Conservation (phyloP, 1,140 invertebrate species). For the Limonius californicus region DNA sequence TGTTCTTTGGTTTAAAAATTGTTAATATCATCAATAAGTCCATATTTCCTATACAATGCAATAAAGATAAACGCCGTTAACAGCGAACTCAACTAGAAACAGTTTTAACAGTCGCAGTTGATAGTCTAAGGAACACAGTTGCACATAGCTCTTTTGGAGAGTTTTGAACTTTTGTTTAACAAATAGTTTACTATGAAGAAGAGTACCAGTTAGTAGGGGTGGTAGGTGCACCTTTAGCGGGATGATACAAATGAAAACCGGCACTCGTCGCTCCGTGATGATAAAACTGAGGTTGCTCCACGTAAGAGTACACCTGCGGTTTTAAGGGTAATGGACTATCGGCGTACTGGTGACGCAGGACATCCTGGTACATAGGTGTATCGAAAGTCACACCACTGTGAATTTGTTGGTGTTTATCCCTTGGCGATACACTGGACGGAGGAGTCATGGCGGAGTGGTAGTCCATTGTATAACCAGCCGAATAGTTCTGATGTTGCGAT, state of each 20-base stretch:
- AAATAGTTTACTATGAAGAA: constrained; percentile 58
- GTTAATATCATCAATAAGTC: constrained; percentile 5
- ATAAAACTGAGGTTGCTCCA: constrained; percentile 82
- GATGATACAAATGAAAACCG: constrained; percentile 86
- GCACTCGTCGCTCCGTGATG: constrained; percentile 64
- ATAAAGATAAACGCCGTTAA: background rate
- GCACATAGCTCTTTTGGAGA: constrained; percentile 1
- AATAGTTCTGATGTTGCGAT: constrained; percentile 56
- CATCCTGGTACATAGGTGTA: constrained; percentile 52
- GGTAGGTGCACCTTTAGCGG: constrained; percentile 60
- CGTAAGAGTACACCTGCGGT: constrained; percentile 79
- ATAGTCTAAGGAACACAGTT: constrained; percentile 6
- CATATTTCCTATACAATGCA: constrained; percentile 1
- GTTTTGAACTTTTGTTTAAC: background rate
- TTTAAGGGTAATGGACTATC: constrained; percentile 78
- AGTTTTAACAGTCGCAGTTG: background rate
- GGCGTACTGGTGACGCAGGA: constrained; percentile 60
- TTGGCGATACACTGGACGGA: constrained; percentile 88
- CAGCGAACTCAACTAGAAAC: background rate
- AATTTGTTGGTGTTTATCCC: constrained; percentile 73
- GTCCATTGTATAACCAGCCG: constrained; percentile 67
- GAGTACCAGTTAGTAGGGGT: constrained; percentile 69
- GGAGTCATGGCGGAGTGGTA: constrained; percentile 93
- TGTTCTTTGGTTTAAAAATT: constrained; percentile 14
- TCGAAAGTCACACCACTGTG: constrained; percentile 46